Evolutionary conservation across 2,113 vertebrate genomes (phyloP), one percentile per base, ranked within the genome.

Genomic region (Chinchilla lanigera): DNA sequence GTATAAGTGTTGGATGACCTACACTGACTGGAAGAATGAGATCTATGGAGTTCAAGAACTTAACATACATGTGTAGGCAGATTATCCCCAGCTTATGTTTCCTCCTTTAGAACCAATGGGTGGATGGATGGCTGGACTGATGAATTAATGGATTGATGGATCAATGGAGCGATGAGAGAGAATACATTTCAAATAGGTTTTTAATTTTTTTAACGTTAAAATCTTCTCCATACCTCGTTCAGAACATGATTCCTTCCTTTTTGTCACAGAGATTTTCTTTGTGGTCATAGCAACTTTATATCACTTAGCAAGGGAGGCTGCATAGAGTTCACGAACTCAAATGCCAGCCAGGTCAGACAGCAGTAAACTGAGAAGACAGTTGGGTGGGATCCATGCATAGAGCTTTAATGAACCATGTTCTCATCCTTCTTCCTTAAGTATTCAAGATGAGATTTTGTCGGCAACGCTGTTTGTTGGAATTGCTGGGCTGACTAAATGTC

Each of bases 391-490:
- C 52, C 13, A 17, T n/a, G 35, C 67, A 69, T 69, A 17, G 26
- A 47, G 44, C 16, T 30, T 50, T 50, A 78, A 78, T 9, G 73
- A 17, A 83, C 61, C 69, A 4, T 67, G 56, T 30, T 75, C 95
- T 56, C 75, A 87, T 2, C 1, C 8, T 82, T 82, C 81, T 63
- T 96, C 65, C 67, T 90, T n/a, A 90, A 69, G 63, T 69, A 93
- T 88, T 96, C 67, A 95, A 86, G n/a, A 52, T 58, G 8, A 94
- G 14, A 81, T 35, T 81, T 47, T 94, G 38, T 83, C 86, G 86
- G 28, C 91, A 61, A 82, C 71, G 3, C n/a, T 87, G 63, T 91
- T 75, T 94, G 30, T 35, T 89, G 26, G 26, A 86, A 83, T 63
- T 90, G 35, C 33, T 94, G 6, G 44, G 44, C 7, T 93, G 38